phyloP scores from a whole-genome alignment of 92 coral and sea anemone species.

The Umimayanthus chanpuru region DNA sequence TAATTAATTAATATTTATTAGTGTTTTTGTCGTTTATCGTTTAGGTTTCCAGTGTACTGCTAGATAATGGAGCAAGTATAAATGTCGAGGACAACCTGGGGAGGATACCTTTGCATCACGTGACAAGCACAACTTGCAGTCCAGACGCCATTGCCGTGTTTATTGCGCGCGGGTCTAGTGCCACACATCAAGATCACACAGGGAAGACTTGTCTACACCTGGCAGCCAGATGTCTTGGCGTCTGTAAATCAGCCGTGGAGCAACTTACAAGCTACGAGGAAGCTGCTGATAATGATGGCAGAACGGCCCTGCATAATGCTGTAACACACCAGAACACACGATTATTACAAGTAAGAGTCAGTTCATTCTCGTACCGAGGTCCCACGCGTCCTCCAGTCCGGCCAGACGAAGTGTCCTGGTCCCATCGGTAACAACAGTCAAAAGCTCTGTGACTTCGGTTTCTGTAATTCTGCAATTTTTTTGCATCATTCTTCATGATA shows the following conservation, averaged over 20 bases:
- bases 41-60: not conserved
- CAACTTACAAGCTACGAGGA: not conserved
- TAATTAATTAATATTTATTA: too few relatives aligned
- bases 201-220: constrained; percentile 12
- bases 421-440: too few relatives aligned
- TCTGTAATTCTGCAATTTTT: too few relatives aligned
- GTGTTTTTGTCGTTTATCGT: not conserved
- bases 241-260: not conserved
- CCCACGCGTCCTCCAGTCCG: too few relatives aligned
- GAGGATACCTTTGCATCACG: constrained; percentile 16
- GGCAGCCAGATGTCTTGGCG: not conserved
- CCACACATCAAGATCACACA: not conserved
- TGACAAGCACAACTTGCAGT: constrained; percentile 9
- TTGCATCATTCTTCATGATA: too few relatives aligned
- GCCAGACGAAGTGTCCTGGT: too few relatives aligned
- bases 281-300: not conserved
- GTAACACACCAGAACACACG: not conserved
- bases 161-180: not conserved
- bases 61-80: constrained; percentile 3
- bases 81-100: constrained; percentile 2
- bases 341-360: not conserved
- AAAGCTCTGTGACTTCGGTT: too few relatives aligned
- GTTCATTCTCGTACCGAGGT: too few relatives aligned
- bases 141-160: constrained; percentile 2
- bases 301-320: constrained; percentile 1